Evolutionary conservation across 2,888 invertebrate genomes (phyloP), one percentile per base, ranked within the genome.

Genomic region (Colostygia pectinataria): DNA sequence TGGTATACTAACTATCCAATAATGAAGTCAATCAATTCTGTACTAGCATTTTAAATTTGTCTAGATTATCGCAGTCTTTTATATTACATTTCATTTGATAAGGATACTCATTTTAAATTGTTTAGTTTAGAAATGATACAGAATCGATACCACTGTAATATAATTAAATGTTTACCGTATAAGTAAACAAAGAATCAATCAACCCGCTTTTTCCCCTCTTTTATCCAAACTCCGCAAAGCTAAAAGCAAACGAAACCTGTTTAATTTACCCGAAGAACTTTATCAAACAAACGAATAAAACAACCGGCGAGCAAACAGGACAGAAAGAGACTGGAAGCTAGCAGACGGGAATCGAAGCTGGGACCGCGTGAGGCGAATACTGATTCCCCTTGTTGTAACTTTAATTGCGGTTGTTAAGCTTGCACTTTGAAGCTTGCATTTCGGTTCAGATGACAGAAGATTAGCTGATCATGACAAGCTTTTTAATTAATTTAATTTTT

Each of bases 301-400:
- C 33, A 39, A 33, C 13, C 28, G 9, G 41, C 15, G 9, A 42
- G 20, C 42, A 34, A 44, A 44, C 24, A 37, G 31, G 38, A 46
- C 38, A 39, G 42, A 52, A 46, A 25, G 13, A 9, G 5, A 38
- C 12, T 14, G 38, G 13, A 5, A 33, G 7, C 33, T 18, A 33
- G 18, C 50, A 20, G 53, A 49, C 55, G 36, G 40, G 59, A 61
- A 68, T 65, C 64, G 68, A 62, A 66, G 58, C 49, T 46, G 31
- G 33, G 23, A 50, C 48, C 31, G 31, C 38, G 45, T 52, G 44
- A 24, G 28, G 9, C 25, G 61, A 63, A 68, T 66, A 66, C 61
- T 63, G 61, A 66, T 63, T 57, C 32, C 46, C 55, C 57, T 55
- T 57, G 57, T 61, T 18, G 2, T 18, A 18, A 2, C 18, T 3